These are phyloP conservation scores for Fregata magnificens DNA, from an alignment of 2,113 vertebrate species.

Conservation along the genomic window DNA sequence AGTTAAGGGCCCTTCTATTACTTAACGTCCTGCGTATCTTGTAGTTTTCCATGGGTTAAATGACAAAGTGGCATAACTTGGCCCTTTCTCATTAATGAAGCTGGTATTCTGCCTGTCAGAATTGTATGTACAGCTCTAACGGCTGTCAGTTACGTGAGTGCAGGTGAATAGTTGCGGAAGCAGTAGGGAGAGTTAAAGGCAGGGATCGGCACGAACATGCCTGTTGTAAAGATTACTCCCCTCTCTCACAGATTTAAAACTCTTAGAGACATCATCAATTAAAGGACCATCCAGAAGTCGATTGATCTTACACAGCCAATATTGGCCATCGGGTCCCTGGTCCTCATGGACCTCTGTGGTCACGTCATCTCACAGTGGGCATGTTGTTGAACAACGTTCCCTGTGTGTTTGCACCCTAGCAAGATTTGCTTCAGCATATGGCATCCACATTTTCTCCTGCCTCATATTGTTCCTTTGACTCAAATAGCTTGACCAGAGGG, in stretches of 20 bases:
- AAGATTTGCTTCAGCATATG: conserved; percentile 54
- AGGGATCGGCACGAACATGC: neutral
- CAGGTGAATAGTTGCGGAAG: conserved; percentile 22
- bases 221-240: neutral
- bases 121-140: conserved; percentile 48
- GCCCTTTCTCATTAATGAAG: conserved; percentile 54
- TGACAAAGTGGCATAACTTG: conserved; percentile 53
- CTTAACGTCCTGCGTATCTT: conserved; percentile 72
- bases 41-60: conserved; percentile 68
- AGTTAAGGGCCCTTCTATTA: conserved; percentile 76
- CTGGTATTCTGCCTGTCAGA: conserved; percentile 68
- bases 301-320: neutral
- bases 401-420: conserved; percentile 27
- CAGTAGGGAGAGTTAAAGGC: neutral
- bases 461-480: conserved; percentile 59
- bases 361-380: neutral
- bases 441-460: conserved; percentile 56
- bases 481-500: conserved; percentile 63
- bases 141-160: conserved; percentile 36
- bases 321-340: neutral
- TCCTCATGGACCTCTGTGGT: neutral
- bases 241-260: neutral
- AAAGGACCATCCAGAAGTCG: conserved; percentile 2
- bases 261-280: neutral
- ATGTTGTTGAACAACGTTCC: conserved; percentile 30